Percentiles rank a stretch among this genome's conserved stretches.
phyloP scores from a whole-genome alignment of 2,113 vertebrate genomes.

The Periophthalmus modestus region DNA sequence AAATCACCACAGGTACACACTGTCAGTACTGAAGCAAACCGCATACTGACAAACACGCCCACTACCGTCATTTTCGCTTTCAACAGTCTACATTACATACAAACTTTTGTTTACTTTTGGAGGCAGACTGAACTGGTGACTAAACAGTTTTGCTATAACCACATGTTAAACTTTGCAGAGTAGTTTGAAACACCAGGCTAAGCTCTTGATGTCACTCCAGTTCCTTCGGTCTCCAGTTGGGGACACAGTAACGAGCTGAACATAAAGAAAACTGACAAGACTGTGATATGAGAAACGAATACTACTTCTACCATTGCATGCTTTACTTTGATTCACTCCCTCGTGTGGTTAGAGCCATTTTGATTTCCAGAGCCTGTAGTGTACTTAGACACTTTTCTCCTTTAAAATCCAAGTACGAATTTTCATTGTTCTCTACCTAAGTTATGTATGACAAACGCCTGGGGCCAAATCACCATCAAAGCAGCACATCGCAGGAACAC shows the following conservation, averaged over 20 bases:
- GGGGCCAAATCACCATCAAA: conserved; percentile 84
- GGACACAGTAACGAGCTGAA: conserved; percentile 76
- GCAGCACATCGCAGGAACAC: conserved; percentile 77
- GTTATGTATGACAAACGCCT: conserved; percentile 86
- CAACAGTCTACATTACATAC: conserved; percentile 4
- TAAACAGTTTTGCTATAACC: conserved; percentile 22
- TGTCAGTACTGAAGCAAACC: conserved; percentile 11
- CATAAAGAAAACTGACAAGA: conserved; percentile 80
- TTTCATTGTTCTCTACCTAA: conserved; percentile 87
- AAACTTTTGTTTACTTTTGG: conserved; percentile 10
- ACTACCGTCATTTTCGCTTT: background rate
- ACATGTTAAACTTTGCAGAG: conserved; percentile 17
- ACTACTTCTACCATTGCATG: conserved; percentile 74
- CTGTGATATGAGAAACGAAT: conserved; percentile 72
- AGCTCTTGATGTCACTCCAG: conserved; percentile 47
- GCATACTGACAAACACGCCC: conserved; percentile 12
- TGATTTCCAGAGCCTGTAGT: conserved; percentile 82
- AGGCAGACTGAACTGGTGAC: conserved; percentile 23
- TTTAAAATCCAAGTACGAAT: conserved; percentile 79
- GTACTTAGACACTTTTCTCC: conserved; percentile 66
- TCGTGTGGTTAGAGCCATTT: conserved; percentile 82
- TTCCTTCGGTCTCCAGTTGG: conserved; percentile 57
- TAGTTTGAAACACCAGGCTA: conserved; percentile 19
- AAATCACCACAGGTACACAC: conserved; percentile 43
- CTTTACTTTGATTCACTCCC: conserved; percentile 86